Percentiles rank a stretch among this genome's conserved stretches.
Conservation (phyloP, 2,888 invertebrate genomes). For the Ypsolopha scabrella region DNA sequence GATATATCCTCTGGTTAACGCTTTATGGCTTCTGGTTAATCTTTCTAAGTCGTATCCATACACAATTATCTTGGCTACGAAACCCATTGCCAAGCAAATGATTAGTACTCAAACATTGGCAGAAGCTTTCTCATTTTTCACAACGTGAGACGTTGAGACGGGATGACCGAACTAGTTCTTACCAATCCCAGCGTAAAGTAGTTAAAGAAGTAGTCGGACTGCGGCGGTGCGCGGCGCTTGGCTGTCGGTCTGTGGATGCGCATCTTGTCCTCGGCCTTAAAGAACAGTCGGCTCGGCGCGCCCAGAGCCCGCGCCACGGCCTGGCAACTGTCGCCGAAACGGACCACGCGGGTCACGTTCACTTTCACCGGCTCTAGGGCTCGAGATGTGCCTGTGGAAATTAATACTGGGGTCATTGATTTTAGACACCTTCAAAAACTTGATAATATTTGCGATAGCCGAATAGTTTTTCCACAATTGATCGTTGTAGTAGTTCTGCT, state of each 20-base stretch:
- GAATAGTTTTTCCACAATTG: too few species aligned
- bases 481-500: too few species aligned
- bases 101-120: too few species aligned
- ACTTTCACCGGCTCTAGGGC: conserved; percentile 72
- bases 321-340: conserved; percentile 89
- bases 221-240: conserved; percentile 81
- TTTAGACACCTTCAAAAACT: neutral
- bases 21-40: too few species aligned
- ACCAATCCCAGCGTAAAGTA: conserved; percentile 97
- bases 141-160: too few species aligned
- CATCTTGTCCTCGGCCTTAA: conserved; percentile 99
- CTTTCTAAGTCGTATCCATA: too few species aligned
- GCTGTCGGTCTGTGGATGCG: conserved; percentile 94
- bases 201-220: conserved; percentile 98
- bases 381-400: conserved; percentile 66
- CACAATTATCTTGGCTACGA: too few species aligned
- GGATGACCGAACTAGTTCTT: conserved; percentile 26
- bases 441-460: neutral
- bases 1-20: too few species aligned
- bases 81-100: too few species aligned
- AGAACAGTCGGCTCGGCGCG: conserved; percentile 93
- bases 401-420: too few species aligned
- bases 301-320: conserved; percentile 91
- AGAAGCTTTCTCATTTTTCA: too few species aligned
- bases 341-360: conserved; percentile 75